Evolutionary conservation across 2,888 invertebrate species (phyloP), one percentile per base, ranked within the genome.

Genomic region (Cosmia trapezina): DNA sequence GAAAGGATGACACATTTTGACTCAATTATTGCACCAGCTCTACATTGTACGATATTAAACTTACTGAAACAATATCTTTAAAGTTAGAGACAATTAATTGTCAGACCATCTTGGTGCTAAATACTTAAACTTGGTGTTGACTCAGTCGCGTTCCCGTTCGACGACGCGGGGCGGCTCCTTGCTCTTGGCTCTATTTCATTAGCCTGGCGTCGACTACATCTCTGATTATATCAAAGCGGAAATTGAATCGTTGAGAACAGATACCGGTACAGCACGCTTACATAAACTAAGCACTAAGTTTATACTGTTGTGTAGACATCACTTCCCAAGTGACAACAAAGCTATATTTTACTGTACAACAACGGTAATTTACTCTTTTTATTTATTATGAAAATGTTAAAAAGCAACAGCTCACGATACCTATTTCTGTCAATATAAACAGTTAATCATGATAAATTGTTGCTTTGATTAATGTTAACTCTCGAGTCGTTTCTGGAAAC

Each of bases 391-490:
- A 65, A 76, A 80, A 80, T 57, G 60, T 70, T 80, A 33, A 79
- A 73, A 70, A 60, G 56, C 70, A 63, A 33, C 65, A 67, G 56
- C 57, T 56, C 62, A 81, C 61, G 70, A 66, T 68, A 81, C 70
- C 76, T 78, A 82, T 83, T 78, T 83, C 74, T 70, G 73, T 81
- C 75, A 85, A 75, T 77, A 77, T 65, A 63, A 75, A 79, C 70
- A 76, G 76, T 76, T 80, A 81, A 83, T 83, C 78, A 64, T 86
- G 84, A 86, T 83, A 76, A 86, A 87, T 86, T 75, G 80, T 60
- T 75, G 19, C 71, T 76, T 81, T 82, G 78, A 79, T 81, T 81
- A 84, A 85, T 79, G 78, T 76, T 70, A 76, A 85, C 76, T 78
- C 53, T 76, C 59, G 54, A 73, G 67, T 70, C 57, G 62, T 70